Evolutionary conservation across 2,797 vertebrate species (phyloP).

Genomic region (Rhinella marina): DNA sequence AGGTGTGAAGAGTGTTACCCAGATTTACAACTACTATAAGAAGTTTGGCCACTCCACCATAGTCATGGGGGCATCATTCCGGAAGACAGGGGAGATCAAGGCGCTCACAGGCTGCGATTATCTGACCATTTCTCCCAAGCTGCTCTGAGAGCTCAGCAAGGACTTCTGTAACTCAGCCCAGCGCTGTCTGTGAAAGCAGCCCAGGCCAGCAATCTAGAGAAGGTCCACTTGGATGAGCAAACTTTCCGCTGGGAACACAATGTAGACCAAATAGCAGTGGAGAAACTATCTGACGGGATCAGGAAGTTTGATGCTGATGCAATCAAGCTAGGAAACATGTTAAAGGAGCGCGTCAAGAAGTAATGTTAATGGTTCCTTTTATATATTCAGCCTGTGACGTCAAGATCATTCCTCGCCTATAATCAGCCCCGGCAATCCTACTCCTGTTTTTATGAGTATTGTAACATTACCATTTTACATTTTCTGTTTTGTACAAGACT

Average conservation of each 20-base stretch:
- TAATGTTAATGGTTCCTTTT: constrained; percentile 63
- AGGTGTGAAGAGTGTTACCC: constrained; percentile 93
- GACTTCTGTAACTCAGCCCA: constrained; percentile 77
- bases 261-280: constrained; percentile 95
- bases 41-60: constrained; percentile 95
- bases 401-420: too few relatives aligned
- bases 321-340: constrained; percentile 88
- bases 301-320: constrained; percentile 92
- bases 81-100: constrained; percentile 92
- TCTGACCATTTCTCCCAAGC: constrained; percentile 93
- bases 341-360: constrained; percentile 87
- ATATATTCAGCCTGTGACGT: not conserved
- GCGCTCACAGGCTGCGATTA: constrained; percentile 93
- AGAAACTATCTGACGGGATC: constrained; percentile 95
- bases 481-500: too few relatives aligned
- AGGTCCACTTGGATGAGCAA: constrained; percentile 89
- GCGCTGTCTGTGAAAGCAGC: constrained; percentile 83
- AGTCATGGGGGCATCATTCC: constrained; percentile 97
- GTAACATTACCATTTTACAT: too few relatives aligned
- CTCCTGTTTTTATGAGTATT: too few relatives aligned
- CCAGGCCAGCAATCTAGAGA: constrained; percentile 81
- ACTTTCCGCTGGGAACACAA: constrained; percentile 94
- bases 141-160: constrained; percentile 90
- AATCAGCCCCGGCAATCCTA: too few relatives aligned
- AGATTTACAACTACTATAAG: constrained; percentile 98